A percentile compares a stretch with the other conserved stretches of the same genome.
phyloP scores from a whole-genome alignment of 2,113 vertebrate species.

The Pristiophorus japonicus region DNA sequence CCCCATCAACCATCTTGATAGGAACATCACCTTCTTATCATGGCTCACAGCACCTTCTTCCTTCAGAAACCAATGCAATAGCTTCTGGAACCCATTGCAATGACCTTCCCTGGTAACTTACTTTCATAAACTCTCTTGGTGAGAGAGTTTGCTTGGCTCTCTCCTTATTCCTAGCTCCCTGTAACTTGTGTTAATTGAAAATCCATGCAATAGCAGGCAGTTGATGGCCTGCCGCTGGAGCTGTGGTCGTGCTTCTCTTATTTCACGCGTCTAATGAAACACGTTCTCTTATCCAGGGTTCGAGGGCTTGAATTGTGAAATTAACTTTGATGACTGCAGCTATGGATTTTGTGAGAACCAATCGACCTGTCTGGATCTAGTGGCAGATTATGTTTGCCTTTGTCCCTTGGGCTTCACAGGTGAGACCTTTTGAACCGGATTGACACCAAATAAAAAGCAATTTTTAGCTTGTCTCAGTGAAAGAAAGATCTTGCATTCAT shows the following conservation, averaged over 20 bases:
- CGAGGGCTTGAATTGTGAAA: slow-evolving; percentile 62
- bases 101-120: neutral
- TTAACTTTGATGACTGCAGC: slow-evolving; percentile 61
- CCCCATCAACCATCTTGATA: neutral
- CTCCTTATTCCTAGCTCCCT: neutral
- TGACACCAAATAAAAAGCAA: neutral
- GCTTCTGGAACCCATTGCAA: neutral
- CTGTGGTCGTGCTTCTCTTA: neutral
- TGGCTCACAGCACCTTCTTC: neutral
- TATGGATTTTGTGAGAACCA: slow-evolving; percentile 60
- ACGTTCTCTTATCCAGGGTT: slow-evolving; percentile 49
- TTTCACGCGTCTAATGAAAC: neutral
- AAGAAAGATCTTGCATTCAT: neutral
- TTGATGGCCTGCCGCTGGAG: neutral
- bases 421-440: slow-evolving; percentile 45
- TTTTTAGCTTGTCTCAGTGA: neutral
- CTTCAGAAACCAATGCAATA: neutral
- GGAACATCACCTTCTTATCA: neutral
- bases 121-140: neutral
- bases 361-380: slow-evolving; percentile 62
- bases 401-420: slow-evolving; percentile 59
- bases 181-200: neutral
- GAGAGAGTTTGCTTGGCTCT: neutral
- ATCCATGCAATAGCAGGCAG: neutral
- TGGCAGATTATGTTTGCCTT: slow-evolving; percentile 58